phyloP scores from a whole-genome alignment of 2,888 invertebrate genomes.

The Villa cingulata region DNA sequence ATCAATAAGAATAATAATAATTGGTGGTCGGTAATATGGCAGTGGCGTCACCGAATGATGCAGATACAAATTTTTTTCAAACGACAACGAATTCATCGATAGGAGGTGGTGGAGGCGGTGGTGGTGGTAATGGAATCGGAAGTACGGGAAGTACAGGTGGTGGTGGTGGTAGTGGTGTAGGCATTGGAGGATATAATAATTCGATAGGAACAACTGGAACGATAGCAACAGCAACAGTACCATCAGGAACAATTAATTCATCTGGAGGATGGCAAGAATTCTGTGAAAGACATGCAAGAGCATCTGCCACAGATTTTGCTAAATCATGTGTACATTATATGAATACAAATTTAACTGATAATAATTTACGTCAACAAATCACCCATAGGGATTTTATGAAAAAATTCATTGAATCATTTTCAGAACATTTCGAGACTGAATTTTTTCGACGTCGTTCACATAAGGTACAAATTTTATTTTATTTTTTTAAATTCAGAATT shows the following conservation, averaged over 20 bases:
- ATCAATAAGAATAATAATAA: background rate
- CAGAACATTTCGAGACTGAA: conserved; percentile 72
- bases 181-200: too few relatives aligned
- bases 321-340: conserved; percentile 71
- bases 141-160: conserved; percentile 10
- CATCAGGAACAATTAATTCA: conserved; percentile 27
- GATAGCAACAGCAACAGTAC: conserved; percentile 38
- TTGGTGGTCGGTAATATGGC: conserved; percentile 14
- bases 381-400: conserved; percentile 67
- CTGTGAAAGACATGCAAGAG: conserved; percentile 74
- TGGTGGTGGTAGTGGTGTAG: conserved; percentile 16
- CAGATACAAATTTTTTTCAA: conserved; percentile 17
- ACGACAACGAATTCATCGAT: conserved; percentile 6
- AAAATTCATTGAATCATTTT: conserved; percentile 72
- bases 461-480: conserved; percentile 25
- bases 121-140: conserved; percentile 6
- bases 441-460: conserved; percentile 45
- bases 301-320: conserved; percentile 77
- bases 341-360: conserved; percentile 53
- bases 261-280: conserved; percentile 68
- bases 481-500: too few relatives aligned
- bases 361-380: conserved; percentile 47
- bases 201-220: conserved; percentile 36
- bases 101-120: conserved; percentile 14
- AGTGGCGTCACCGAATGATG: conserved; percentile 18